These are phyloP conservation scores for Artemia sinica DNA, from an alignment of 2,888 invertebrate genomes.

Conservation along the genomic window DNA sequence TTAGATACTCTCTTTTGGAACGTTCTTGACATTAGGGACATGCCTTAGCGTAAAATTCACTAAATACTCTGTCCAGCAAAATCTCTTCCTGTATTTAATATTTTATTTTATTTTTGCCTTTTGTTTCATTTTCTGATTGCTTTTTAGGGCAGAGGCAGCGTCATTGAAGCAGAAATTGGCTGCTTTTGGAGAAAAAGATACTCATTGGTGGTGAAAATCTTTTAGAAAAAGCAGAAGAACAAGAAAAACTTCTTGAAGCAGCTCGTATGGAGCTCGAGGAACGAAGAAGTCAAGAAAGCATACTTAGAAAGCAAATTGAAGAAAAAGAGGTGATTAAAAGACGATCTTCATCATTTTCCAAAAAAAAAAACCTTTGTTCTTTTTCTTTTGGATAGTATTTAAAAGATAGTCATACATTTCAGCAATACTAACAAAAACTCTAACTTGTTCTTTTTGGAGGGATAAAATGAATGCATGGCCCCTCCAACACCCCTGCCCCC, in stretches of 20 bases:
- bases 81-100: too few relatives aligned
- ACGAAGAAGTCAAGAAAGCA: slow-evolving; percentile 56
- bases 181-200: slow-evolving; percentile 77
- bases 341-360: background rate
- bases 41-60: too few relatives aligned
- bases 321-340: slow-evolving; percentile 51
- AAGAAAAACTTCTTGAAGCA: slow-evolving; percentile 70
- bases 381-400: background rate
- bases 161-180: slow-evolving; percentile 65
- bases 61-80: too few relatives aligned
- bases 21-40: too few relatives aligned
- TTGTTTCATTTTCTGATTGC: background rate
- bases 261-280: slow-evolving; percentile 64
- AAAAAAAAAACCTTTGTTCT: slow-evolving; percentile 13
- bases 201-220: slow-evolving; percentile 95
- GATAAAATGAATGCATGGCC: too few relatives aligned
- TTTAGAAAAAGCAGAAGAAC: slow-evolving; percentile 86
- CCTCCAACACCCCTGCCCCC: too few relatives aligned
- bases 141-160: slow-evolving; percentile 49
- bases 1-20: too few relatives aligned
- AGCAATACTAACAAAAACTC: too few relatives aligned
- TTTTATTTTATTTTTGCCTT: too few relatives aligned
- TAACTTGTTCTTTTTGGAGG: too few relatives aligned
- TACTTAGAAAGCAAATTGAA: slow-evolving; percentile 59
- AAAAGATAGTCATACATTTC: too few relatives aligned